Evolutionary conservation across 2,113 vertebrate species (phyloP), one percentile per base, ranked within the genome.

Genomic region (Saiga tatarica): DNA sequence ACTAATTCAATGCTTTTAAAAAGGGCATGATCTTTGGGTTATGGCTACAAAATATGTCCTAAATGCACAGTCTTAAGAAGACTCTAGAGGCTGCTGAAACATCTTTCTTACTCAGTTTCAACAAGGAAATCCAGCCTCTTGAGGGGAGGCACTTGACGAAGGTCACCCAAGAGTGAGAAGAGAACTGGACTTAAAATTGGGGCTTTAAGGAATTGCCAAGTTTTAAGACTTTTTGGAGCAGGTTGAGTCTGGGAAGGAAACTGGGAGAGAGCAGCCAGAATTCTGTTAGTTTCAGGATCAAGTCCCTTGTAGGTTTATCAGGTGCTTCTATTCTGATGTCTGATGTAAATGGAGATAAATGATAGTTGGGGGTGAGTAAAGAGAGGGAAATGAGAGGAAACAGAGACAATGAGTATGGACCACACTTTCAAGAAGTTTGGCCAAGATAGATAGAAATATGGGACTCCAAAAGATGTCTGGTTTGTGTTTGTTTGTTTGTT

Each of bases 1-100:
- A 94, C 47, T 83, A 91, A 36, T 89, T 81, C 52, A 86, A 7
- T 84, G 28, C 2, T 92, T 57, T 71, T 60, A 62, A 92, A 82
- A 81, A 71, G 28, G 74, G 7, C 7, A n/a, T 39, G 6, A n/a
- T 25, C 55, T 94, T 45, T 91, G 81, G 6, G 7, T 62, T 47
- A 23, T 26, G 28, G n/a, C 84, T 64, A 87, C 5, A 45, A 81
- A 62, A 55, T n/a, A 26, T 42, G 30, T 16, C 25, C 71, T 53
- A 55, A 57, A 76, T 45, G 19, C 15, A 87, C 42, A 26, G 47
- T 92, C 5, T 55, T 64, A 83, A 71, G 60, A 57, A 50, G 25
- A 62, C 7, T 67, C 30, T 79, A 55, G 50, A 78, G 30, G 17
- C 19, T 1, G 12, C 25, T 17, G 17, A 47, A 82, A n/a, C 21